These are phyloP conservation scores for Zaprionus africanus DNA, from an alignment of 1,140 invertebrate genomes.

Conservation along the genomic window DNA sequence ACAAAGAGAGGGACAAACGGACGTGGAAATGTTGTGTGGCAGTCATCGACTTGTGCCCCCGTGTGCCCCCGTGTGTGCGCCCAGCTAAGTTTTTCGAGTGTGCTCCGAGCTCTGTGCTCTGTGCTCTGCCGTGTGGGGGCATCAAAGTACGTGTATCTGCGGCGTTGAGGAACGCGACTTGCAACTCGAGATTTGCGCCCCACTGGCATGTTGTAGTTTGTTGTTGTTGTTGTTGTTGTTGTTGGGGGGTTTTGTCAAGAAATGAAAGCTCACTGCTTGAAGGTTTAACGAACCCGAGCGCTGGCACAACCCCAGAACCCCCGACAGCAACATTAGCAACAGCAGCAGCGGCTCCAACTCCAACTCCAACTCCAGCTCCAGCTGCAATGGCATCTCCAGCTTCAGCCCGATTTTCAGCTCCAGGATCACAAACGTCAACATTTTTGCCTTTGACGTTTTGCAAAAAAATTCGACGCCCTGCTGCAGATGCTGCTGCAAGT, in stretches of 20 bases:
- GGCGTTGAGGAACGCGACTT: constrained; percentile 50
- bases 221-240: constrained; percentile 33
- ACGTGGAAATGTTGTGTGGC: background rate
- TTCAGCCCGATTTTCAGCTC: constrained; percentile 42
- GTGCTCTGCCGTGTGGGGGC: constrained; percentile 22
- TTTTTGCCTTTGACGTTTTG: constrained; percentile 68
- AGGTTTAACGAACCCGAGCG: constrained; percentile 75
- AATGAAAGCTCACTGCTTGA: constrained; percentile 79
- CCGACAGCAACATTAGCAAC: background rate
- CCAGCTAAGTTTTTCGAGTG: constrained; percentile 65
- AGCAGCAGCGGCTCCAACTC: constrained; percentile 19
- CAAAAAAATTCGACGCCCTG: constrained; percentile 36
- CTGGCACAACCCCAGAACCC: constrained; percentile 19
- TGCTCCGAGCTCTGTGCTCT: background rate
- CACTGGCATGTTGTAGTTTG: constrained; percentile 51
- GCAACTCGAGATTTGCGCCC: constrained; percentile 43
- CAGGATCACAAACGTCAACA: constrained; percentile 68
- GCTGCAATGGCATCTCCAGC: constrained; percentile 9
- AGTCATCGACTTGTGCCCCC: constrained; percentile 58
- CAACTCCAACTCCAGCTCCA: background rate
- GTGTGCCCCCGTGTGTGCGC: background rate
- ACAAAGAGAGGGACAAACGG: background rate
- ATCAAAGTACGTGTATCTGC: constrained; percentile 54
- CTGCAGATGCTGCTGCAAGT: constrained; percentile 41
- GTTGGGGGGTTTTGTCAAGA: constrained; percentile 52